These are phyloP conservation scores for Pundamilia nyererei DNA, from an alignment of 2,113 vertebrate genomes.

Conservation along the genomic window DNA sequence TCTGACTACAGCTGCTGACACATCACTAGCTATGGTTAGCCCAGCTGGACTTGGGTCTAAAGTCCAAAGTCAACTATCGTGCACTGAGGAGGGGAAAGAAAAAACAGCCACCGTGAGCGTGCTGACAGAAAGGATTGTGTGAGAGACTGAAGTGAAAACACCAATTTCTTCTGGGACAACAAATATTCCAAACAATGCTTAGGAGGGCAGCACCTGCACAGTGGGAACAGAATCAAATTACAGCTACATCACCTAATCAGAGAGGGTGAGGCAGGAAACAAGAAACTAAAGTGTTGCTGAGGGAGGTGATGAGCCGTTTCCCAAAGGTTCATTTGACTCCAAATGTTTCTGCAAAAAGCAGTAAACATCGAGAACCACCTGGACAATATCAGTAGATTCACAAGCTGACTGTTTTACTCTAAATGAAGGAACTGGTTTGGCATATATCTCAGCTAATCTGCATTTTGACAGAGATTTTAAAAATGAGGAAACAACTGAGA, in stretches of 20 bases:
- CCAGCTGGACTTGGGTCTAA: slow-evolving; percentile 31
- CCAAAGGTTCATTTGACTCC: background rate
- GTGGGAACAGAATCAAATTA: background rate
- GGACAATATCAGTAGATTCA: background rate
- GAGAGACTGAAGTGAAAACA: background rate
- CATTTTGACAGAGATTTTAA: background rate
- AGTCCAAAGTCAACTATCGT: slow-evolving; percentile 59
- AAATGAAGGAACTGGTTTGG: background rate
- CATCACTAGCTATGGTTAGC: slow-evolving; percentile 4
- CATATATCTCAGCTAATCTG: background rate
- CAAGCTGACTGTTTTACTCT: background rate
- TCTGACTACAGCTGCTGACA: slow-evolving; percentile 40
- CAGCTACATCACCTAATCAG: slow-evolving; percentile 25
- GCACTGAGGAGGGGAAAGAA: background rate
- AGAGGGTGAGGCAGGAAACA: background rate
- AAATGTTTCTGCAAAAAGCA: slow-evolving; percentile 12
- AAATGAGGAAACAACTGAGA: background rate
- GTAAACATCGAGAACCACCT: background rate
- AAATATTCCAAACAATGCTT: background rate
- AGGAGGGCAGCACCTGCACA: slow-evolving; percentile 5
- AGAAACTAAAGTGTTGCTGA: background rate
- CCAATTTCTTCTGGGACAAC: background rate
- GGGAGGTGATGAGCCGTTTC: background rate
- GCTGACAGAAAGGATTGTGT: background rate
- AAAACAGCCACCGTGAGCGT: background rate